phyloP scores from a whole-genome alignment of 2,113 vertebrate species.

The Neofelis nebulosa region DNA sequence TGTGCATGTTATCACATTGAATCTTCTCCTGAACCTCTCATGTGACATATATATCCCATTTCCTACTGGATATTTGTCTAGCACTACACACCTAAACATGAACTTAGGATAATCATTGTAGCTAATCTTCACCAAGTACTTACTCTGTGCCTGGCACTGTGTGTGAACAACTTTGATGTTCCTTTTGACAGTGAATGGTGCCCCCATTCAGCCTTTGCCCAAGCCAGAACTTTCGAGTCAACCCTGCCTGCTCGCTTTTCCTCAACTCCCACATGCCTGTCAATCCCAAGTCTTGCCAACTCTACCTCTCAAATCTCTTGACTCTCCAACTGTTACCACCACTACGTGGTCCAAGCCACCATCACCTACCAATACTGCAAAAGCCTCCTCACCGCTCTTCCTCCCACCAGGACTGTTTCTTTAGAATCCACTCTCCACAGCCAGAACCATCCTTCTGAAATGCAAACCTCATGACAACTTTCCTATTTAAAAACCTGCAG shows the following conservation, averaged over 20 bases:
- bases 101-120: neutral
- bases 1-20: constrained; percentile 16
- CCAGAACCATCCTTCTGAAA: constrained; percentile 44
- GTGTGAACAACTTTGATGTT: neutral
- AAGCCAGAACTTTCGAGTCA: neutral
- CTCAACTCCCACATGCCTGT: neutral
- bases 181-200: neutral
- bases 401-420: constrained; percentile 19
- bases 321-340: constrained; percentile 8
- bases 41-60: neutral
- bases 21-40: neutral
- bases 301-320: neutral
- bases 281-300: neutral
- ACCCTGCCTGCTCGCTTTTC: neutral
- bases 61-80: neutral
- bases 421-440: neutral
- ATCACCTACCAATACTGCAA: neutral
- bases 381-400: neutral
- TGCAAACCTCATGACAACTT: neutral
- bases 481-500: constrained; percentile 16
- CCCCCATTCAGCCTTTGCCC: neutral
- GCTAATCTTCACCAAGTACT: neutral
- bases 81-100: constrained; percentile 40
- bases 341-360: neutral
- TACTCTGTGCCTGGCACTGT: neutral